Percentiles rank a stretch among this genome's conserved stretches.
phyloP scores from a whole-genome alignment of 2,797 vertebrate genomes.

The Ceyx erithaca region DNA sequence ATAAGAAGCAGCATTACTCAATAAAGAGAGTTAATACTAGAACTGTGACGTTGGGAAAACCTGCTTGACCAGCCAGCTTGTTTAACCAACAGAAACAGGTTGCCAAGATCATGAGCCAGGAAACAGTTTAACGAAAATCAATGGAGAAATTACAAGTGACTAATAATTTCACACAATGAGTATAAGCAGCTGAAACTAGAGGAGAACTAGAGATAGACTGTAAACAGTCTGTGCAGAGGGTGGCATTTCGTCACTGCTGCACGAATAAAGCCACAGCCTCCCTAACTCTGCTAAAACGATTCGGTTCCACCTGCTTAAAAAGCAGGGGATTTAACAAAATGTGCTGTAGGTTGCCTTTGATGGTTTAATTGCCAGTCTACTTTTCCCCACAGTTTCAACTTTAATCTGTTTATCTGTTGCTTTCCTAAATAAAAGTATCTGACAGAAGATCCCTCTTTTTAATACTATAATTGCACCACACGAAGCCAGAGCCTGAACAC shows the following conservation, averaged over 20 bases:
- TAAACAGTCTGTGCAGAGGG: neutral
- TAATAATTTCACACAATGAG: slow-evolving; percentile 55
- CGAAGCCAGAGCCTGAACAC: neutral
- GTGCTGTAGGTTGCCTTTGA: slow-evolving; percentile 8
- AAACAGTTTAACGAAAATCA: slow-evolving; percentile 65
- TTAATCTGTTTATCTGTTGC: slow-evolving; percentile 24
- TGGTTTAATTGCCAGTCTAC: slow-evolving; percentile 12
- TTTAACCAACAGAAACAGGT: slow-evolving; percentile 57
- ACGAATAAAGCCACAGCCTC: neutral
- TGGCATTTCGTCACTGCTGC: neutral
- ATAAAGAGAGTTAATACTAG: slow-evolving; percentile 40
- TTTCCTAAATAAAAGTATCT: slow-evolving; percentile 5
- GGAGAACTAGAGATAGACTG: neutral
- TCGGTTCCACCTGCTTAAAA: slow-evolving; percentile 6
- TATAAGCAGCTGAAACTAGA: slow-evolving; percentile 36
- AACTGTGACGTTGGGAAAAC: slow-evolving; percentile 63
- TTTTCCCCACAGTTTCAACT: neutral
- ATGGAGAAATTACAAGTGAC: slow-evolving; percentile 64
- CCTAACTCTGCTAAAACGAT: neutral
- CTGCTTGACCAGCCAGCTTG: slow-evolving; percentile 58
- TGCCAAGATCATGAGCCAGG: slow-evolving; percentile 53
- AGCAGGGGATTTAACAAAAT: slow-evolving; percentile 16
- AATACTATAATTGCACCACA: neutral
- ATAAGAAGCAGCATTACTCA: slow-evolving; percentile 57
- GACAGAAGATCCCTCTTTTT: neutral